Base-by-base conservation (phyloP, 2,888 invertebrate species). In the Boloria selene region DNA sequence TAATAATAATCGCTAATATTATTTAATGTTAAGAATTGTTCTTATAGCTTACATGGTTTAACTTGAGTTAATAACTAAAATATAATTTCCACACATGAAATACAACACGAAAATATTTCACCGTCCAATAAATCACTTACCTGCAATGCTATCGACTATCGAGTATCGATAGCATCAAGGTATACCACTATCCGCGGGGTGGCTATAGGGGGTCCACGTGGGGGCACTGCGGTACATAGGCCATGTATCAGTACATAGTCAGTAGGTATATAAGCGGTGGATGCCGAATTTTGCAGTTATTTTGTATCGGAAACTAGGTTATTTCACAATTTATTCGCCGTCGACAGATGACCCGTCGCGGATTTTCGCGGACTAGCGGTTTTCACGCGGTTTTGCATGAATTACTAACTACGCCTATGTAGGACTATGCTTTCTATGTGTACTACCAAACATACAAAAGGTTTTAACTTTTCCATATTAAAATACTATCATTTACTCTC, bases 251-350 rank as follows among this genome's bases (percentile, higher is more conserved):
- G 84, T 83, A 87, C 82, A 88, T 87, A 76, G 85, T 87, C 88
- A 88, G 84, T 67, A 63, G 66, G 70, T 83, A 88, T 82, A 88
- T 87, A 75, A 73, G 85, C 82, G 83, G 83, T 80, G 74, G 83
- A 81, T 82, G 87, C 90, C 90, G 90, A 92, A 91, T 86, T 90
- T 91, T 89, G 90, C 89, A 89, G 90, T 87, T 90, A 91, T 91
- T 90, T 88, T 88, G 88, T 87, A 87, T 86, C 84, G 87, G 85
- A 91, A 91, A 90, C 90, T 92, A 90, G 91, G 91, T 91, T 92
- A 91, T 89, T 82, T 85, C 75, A 75, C 85, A 85, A 88, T 88
- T 88, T 87, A 87, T 86, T 80, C 80, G 77, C 75, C 71, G 74
- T 70, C 76, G 73, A 70, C 72, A 73, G 74, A 73, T 72, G 70